These are phyloP conservation scores for Amyelois transitella DNA, from an alignment of 1,140 invertebrate species.

Conservation along the genomic window DNA sequence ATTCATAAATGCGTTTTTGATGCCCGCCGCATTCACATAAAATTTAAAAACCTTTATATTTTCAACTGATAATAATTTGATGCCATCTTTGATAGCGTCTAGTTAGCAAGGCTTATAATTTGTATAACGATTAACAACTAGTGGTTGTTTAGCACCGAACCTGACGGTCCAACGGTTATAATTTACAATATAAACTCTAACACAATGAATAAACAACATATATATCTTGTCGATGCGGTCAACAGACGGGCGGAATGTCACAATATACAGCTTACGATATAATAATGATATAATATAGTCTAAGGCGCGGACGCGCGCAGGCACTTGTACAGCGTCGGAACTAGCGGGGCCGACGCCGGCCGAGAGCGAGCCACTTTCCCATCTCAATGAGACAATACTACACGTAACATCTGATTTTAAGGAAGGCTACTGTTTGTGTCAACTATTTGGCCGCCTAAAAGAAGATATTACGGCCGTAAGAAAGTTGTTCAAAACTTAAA, in stretches of 20 bases:
- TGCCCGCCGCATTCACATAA: not conserved
- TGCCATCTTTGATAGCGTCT: not conserved
- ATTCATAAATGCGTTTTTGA: not conserved
- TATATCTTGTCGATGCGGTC: not conserved
- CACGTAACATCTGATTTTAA: too few relatives aligned
- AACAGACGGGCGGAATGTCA: not conserved
- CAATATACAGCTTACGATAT: not conserved
- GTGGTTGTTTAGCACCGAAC: not conserved
- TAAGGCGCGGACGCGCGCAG: not conserved
- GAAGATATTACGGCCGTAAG: too few relatives aligned
- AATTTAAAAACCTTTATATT: not conserved
- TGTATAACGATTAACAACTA: not conserved
- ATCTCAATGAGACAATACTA: too few relatives aligned
- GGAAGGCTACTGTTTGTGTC: too few relatives aligned
- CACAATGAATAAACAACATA: not conserved
- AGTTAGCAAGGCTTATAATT: not conserved
- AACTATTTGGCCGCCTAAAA: too few relatives aligned
- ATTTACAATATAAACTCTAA: not conserved
- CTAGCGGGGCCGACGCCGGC: not conserved
- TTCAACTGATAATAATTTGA: too few relatives aligned
- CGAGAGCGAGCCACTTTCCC: not conserved
- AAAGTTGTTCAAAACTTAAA: too few relatives aligned
- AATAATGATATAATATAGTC: not conserved
- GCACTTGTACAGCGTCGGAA: not conserved
- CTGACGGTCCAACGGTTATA: not conserved